Evolutionary conservation across 2,888 invertebrate species (phyloP).

Genomic region (Napeogenes sylphis): DNA sequence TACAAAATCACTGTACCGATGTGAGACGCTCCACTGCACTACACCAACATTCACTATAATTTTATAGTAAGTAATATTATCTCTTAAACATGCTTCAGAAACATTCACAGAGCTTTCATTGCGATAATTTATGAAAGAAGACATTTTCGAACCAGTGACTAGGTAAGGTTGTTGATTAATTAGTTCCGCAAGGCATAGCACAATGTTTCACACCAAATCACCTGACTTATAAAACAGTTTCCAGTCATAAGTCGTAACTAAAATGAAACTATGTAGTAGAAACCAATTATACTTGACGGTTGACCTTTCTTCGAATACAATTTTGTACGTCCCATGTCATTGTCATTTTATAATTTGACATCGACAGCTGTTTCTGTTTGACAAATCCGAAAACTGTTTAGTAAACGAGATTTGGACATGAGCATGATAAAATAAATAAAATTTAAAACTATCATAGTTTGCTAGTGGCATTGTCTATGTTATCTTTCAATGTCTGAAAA

Average conservation of each 20-base stretch:
- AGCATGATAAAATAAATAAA: too few species aligned
- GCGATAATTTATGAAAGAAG: conserved; percentile 83
- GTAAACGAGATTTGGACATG: not conserved
- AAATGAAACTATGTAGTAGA: conserved; percentile 1
- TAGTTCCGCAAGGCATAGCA: conserved; percentile 17
- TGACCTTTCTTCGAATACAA: not conserved
- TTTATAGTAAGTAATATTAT: conserved; percentile 84
- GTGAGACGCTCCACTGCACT: conserved; percentile 88
- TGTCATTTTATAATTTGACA: conserved; percentile 2
- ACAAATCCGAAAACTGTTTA: not conserved
- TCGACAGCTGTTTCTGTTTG: not conserved
- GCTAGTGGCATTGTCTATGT: too few species aligned
- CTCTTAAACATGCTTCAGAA: conserved; percentile 79
- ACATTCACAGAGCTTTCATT: conserved; percentile 82
- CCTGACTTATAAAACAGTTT: not conserved
- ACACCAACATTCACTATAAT: conserved; percentile 83
- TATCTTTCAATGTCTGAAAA: too few species aligned
- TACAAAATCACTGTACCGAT: conserved; percentile 93
- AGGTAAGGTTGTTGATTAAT: conserved; percentile 2
- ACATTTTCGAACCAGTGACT: conserved; percentile 72
- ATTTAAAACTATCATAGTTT: too few species aligned
- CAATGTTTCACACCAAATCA: not conserved
- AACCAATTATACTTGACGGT: not conserved
- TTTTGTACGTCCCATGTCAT: not conserved
- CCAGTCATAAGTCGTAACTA: not conserved